phyloP scores from a whole-genome alignment of 2,113 vertebrate genomes.

The Furnarius figulus region DNA sequence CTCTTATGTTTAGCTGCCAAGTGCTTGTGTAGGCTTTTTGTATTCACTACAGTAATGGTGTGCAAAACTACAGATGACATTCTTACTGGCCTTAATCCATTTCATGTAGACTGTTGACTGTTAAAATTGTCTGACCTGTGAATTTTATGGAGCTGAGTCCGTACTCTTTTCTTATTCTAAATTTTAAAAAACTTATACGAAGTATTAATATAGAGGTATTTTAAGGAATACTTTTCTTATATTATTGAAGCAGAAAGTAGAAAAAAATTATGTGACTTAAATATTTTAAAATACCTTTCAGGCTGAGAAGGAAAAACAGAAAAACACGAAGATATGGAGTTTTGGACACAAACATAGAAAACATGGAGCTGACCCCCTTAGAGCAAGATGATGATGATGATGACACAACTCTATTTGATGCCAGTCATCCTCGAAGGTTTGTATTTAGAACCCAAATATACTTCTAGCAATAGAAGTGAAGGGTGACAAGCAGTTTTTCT shows the following conservation, averaged over 20 bases:
- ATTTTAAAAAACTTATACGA: background rate
- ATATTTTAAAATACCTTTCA: conserved; percentile 51
- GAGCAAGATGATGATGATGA: conserved; percentile 83
- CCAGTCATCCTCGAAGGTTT: conserved; percentile 78
- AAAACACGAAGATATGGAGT: conserved; percentile 80
- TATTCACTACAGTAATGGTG: background rate
- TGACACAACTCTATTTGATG: conserved; percentile 80
- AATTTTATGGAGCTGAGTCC: background rate
- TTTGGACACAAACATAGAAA: conserved; percentile 81
- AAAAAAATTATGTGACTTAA: background rate
- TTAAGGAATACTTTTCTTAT: background rate
- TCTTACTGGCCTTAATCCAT: fast-evolving
- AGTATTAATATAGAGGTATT: background rate
- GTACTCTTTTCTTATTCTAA: fast-evolving
- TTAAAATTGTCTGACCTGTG: background rate
- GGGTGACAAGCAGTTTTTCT: background rate
- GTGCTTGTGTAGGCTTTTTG: background rate
- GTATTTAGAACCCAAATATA: background rate
- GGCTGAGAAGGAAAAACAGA: conserved; percentile 76
- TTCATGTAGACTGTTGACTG: background rate
- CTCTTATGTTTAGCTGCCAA: background rate
- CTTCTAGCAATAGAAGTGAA: background rate
- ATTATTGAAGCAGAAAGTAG: background rate
- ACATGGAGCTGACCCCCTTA: conserved; percentile 80
- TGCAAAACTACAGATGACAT: background rate